phyloP scores from a whole-genome alignment of 2,113 vertebrate genomes.

The Amia ocellicauda region DNA sequence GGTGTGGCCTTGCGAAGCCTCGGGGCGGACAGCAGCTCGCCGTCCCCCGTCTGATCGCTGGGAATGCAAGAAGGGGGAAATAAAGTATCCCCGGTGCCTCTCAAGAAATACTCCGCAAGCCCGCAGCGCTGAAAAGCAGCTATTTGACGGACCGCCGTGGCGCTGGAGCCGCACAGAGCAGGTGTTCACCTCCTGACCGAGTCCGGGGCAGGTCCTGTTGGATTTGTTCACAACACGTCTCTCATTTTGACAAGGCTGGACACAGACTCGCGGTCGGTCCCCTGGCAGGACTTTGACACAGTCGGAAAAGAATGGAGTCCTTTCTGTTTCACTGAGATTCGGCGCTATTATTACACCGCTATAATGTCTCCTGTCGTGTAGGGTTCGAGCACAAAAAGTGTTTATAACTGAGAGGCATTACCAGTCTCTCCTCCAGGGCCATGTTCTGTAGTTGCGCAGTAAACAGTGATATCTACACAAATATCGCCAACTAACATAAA shows the following conservation, averaged over 20 bases:
- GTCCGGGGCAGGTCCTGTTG: not conserved
- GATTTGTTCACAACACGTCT: not conserved
- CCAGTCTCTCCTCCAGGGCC: too few relatives aligned
- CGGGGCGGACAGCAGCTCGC: not conserved
- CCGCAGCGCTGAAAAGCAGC: not conserved
- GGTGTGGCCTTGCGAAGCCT: not conserved
- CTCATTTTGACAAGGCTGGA: not conserved
- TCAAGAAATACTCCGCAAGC: conserved; percentile 1
- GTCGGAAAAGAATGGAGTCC: too few relatives aligned
- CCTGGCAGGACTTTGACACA: not conserved
- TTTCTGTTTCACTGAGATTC: too few relatives aligned
- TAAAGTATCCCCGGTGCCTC: not conserved
- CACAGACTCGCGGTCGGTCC: not conserved
- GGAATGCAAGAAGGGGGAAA: not conserved
- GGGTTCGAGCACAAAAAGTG: too few relatives aligned
- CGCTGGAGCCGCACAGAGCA: not conserved
- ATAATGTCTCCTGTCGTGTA: too few relatives aligned
- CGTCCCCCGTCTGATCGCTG: not conserved
- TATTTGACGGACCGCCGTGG: not conserved
- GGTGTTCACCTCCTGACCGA: conserved; percentile 1
- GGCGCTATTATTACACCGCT: too few relatives aligned
- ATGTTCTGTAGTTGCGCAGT: too few relatives aligned
- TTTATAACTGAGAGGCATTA: too few relatives aligned
- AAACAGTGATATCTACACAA: too few relatives aligned
- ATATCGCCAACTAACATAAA: too few relatives aligned